Evolutionary conservation across 2,797 vertebrate species (phyloP), one percentile per base, ranked within the genome.

Genomic region (Botia almorhae): DNA sequence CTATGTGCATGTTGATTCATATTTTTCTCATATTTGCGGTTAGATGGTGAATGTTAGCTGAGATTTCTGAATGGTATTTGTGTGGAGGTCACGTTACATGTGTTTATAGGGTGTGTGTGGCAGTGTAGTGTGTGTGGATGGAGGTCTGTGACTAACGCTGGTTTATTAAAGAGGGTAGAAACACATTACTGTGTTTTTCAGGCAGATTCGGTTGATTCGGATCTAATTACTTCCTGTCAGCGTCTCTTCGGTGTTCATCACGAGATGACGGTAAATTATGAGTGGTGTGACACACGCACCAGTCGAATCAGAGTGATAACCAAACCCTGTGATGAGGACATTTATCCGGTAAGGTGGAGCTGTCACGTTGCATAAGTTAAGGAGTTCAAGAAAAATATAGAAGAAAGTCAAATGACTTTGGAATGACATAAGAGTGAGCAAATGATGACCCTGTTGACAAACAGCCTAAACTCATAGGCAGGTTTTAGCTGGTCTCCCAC

Each of bases 21-120:
- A 29, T 33, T 63, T 80, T 63, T 39, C 43, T 72, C 67, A 51
- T 55, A 63, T 72, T 67, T 73, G 82, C 68, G 78, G 78, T 73
- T 55, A 21, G 3, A 29, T 74, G 8, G 11, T 63, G 55, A 55
- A 50, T 75, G 58, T 75, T 69, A 73, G 23, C 61, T 12, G 43
- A 36, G 61, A 48, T 68, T 23, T 48, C 46, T 33, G 29, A 13
- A 33, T 64, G 51, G 48, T 51, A 56, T 76, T 74, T 33, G 23
- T 72, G 21, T 39, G 71, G 70, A 53, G 46, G 68, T 67, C 13
- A 13, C 81, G 58, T 60, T 64, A 61, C 17, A 39, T 80, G 74
- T 76, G 63, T 70, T 60, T 65, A 48, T 13, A 3, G 39, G 2
- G 16, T 19, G 43, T 61, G 29, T 70, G 36, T 82, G 55, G 60